phyloP scores from a whole-genome alignment of 1,140 invertebrate genomes.

The Tetramorium parvispinum region DNA sequence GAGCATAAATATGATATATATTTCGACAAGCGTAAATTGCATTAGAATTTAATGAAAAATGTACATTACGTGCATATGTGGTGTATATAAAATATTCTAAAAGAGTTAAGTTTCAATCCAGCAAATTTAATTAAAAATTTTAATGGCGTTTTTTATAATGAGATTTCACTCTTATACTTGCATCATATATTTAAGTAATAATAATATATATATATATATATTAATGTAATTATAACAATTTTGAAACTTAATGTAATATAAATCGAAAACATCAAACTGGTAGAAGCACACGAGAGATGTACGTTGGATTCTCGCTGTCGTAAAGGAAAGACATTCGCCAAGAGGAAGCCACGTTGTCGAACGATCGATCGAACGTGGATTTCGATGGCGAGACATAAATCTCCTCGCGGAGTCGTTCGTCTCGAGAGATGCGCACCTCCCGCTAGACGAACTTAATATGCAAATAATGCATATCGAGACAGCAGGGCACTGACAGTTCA shows the following conservation, averaged over 20 bases:
- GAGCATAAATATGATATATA: too few relatives aligned
- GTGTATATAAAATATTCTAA: background rate
- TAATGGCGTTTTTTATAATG: background rate
- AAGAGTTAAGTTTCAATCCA: background rate
- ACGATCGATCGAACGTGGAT: conserved; percentile 48
- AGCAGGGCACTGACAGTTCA: conserved; percentile 70
- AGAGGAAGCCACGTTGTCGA: conserved; percentile 7
- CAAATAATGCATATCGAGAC: conserved; percentile 71
- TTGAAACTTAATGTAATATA: background rate
- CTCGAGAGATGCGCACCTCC: conserved; percentile 45
- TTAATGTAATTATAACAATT: background rate
- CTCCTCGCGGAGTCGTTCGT: conserved; percentile 48
- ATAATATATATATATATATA: background rate
- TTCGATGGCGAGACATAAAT: conserved; percentile 32
- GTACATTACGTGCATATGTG: background rate
- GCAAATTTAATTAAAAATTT: background rate
- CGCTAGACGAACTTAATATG: conserved; percentile 75
- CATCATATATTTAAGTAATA: background rate
- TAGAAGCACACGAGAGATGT: background rate
- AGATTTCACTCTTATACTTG: background rate
- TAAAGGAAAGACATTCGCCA: background rate
- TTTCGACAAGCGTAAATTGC: background rate
- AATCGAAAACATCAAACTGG: background rate
- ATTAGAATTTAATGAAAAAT: background rate
- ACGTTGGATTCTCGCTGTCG: background rate